Base-by-base conservation (phyloP, 2,113 vertebrate species). In the Epinephelus cyanopodus region DNA sequence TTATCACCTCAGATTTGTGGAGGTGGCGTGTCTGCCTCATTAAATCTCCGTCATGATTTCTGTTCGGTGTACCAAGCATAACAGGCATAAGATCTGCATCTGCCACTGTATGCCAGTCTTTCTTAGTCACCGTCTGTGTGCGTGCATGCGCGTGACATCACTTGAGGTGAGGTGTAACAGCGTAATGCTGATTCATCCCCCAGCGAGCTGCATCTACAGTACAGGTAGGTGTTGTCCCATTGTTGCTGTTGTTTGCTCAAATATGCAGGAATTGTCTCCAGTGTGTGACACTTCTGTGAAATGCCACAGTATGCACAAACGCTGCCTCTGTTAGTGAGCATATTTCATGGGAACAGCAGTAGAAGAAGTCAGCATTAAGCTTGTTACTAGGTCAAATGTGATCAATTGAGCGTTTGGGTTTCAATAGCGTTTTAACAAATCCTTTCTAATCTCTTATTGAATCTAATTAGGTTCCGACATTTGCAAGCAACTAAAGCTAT, bases 211-310 rank as follows among this genome's bases (percentile, higher is more conserved):
- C 42, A 3, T n/a, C 25, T 5, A 10, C n/a, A 4, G 50, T 10
- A 25, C 50, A 50, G 37, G 47, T 37, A 42, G 58, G 50, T 47
- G 76, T 65, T 21, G 18, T 67, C 23, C 13, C 53, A n/a, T 57
- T 61, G 48, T 50, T 33, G 54, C 48, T n/a, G 13, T 18, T 64
- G 50, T 74, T 65, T 62, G 75, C 72, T 48, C 50, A 62, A 33
- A 14, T 66, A 37, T 48, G 48, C 54, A 3, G 27, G 9, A 15
- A 11, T 39, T 1, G 5, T 6, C 39, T 42, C 25, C 3, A 3
- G 2, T 5, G 50, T 42, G 25, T 21, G 27, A 25, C 25, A 15
- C 29, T 15, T 71, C 6, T 42, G 17, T 10, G 19, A 29, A 70
- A 71, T 33, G 33, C 17, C 39, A 21, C 9, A 6, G 29, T 27